phyloP scores from a whole-genome alignment of 2,797 vertebrate species.

The Nasua narica region DNA sequence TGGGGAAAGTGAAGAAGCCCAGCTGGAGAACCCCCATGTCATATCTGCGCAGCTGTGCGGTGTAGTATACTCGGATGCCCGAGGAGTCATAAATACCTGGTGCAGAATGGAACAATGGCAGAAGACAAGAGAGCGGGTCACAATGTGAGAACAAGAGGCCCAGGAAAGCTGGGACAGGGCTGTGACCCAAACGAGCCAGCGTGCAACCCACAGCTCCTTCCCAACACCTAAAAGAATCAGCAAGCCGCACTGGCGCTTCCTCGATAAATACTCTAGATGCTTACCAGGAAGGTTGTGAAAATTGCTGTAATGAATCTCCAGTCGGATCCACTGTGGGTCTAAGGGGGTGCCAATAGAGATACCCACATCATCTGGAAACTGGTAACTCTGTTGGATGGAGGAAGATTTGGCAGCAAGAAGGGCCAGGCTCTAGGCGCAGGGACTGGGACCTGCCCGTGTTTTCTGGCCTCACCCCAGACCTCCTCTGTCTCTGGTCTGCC shows the following conservation, averaged over 20 bases:
- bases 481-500: not conserved
- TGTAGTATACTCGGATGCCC: conserved; percentile 75
- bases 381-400: conserved; percentile 66
- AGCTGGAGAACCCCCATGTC: conserved; percentile 76
- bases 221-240: not conserved
- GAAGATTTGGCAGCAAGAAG: not conserved
- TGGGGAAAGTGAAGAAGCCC: conserved; percentile 75
- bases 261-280: not conserved
- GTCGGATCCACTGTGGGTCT: conserved; percentile 77
- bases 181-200: not conserved
- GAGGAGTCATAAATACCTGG: conserved; percentile 73
- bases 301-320: conserved; percentile 83
- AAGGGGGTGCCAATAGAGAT: conserved; percentile 71
- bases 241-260: no score
- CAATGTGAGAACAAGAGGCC: not conserved
- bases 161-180: not conserved
- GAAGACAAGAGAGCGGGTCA: not conserved
- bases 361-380: conserved; percentile 76
- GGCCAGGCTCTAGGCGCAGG: not conserved
- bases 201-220: not conserved
- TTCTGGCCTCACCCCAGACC: not conserved
- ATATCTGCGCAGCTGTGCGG: conserved; percentile 30
- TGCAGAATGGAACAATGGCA: not conserved
- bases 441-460: no score
- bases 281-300: conserved; percentile 75